Percentiles rank a stretch among this genome's conserved stretches.
Conservation (phyloP, 1,140 invertebrate genomes). For the Camponotus pennsylvanicus region DNA sequence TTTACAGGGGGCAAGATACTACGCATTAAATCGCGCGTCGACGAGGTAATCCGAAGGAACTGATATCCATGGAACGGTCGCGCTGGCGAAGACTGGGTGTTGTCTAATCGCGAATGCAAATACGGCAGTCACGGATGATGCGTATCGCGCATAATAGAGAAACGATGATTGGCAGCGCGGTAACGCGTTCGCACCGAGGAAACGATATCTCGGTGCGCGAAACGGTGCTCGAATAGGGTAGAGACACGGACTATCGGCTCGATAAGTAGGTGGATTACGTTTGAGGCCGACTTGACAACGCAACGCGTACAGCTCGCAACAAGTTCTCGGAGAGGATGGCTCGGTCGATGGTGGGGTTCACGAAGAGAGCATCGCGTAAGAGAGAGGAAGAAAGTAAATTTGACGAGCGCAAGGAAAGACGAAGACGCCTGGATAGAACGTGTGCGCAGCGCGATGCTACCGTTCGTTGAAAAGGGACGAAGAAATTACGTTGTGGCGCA, state of each 20-base stretch:
- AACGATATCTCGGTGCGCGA: conserved; percentile 68
- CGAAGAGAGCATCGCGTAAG: conserved; percentile 19
- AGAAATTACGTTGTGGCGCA: conserved; percentile 82
- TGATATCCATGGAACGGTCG: conserved; percentile 7
- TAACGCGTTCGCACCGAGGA: conserved; percentile 59
- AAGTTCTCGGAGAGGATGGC: conserved; percentile 54
- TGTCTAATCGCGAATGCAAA: conserved; percentile 57
- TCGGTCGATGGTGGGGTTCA: conserved; percentile 11
- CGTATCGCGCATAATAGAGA: conserved; percentile 49
- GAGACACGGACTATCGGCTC: neutral
- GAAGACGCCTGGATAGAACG: conserved; percentile 44
- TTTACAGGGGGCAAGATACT: conserved; percentile 2
- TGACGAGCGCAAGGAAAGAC: conserved; percentile 34
- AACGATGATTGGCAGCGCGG: conserved; percentile 62
- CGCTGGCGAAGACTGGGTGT: neutral
- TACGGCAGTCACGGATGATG: conserved; percentile 42
- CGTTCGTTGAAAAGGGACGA: conserved; percentile 82
- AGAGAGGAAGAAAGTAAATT: conserved; percentile 5
- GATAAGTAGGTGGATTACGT: conserved; percentile 79
- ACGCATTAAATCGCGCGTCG: conserved; percentile 33
- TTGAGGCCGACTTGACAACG: conserved; percentile 78
- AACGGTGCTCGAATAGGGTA: neutral
- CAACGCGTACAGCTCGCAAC: conserved; percentile 67
- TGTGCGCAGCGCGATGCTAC: conserved; percentile 75
- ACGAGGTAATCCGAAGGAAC: conserved; percentile 39